phyloP scores from a whole-genome alignment of 2,888 invertebrate species.

The Strigamia transsilvanica region DNA sequence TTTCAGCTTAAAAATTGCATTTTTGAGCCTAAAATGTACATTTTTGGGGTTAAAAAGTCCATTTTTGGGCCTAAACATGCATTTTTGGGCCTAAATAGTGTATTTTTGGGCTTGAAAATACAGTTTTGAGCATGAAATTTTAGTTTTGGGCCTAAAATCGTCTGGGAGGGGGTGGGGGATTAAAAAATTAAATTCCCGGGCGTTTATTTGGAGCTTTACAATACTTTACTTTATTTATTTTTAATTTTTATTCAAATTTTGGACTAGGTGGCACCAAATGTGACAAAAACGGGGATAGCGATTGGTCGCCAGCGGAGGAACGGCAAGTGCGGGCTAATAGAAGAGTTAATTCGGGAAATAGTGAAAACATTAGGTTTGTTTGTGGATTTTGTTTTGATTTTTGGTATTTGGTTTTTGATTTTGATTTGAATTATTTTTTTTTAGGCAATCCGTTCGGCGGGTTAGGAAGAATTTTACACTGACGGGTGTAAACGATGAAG shows the following conservation, averaged over 20 bases:
- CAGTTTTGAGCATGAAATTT: too few relatives aligned
- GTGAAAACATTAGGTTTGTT: conserved; percentile 33
- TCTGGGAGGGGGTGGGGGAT: too few relatives aligned
- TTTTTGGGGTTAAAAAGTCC: too few relatives aligned
- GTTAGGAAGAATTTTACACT: conserved; percentile 8
- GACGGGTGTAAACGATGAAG: conserved; percentile 15
- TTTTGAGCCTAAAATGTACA: too few relatives aligned
- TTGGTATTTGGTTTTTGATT: background rate
- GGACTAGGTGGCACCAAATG: conserved; percentile 4
- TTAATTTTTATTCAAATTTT: background rate
- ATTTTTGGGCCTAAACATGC: too few relatives aligned
- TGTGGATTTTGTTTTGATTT: background rate
- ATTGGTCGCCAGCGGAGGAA: conserved; percentile 52
- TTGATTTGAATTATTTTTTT: background rate
- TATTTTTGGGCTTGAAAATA: too few relatives aligned
- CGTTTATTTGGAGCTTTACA: too few relatives aligned
- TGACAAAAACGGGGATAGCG: conserved; percentile 52
- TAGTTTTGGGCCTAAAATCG: too few relatives aligned
- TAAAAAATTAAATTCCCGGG: too few relatives aligned
- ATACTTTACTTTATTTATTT: too few relatives aligned
- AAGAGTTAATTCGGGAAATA: conserved; percentile 17
- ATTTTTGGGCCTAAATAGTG: too few relatives aligned
- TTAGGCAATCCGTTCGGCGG: conserved; percentile 23
- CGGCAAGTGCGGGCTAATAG: background rate
- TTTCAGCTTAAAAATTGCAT: too few relatives aligned